These are phyloP conservation scores for Littorina saxatilis DNA, from an alignment of 1,140 invertebrate genomes.

Conservation along the genomic window DNA sequence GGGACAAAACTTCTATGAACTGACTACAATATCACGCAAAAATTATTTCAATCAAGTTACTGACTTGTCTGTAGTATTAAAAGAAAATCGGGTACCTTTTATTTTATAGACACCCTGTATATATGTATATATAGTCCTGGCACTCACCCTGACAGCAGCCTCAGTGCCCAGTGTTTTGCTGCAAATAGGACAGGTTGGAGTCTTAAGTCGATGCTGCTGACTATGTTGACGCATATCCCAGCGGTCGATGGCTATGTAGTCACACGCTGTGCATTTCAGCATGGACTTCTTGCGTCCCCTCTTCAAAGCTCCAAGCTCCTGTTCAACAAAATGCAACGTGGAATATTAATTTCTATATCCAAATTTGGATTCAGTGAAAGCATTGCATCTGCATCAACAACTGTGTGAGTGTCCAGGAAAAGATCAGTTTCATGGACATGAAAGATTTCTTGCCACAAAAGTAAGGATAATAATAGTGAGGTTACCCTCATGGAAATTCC, in stretches of 20 bases:
- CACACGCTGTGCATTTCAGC: constrained; percentile 40
- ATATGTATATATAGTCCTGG: no score
- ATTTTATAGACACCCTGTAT: constrained; percentile 30
- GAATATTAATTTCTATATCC: neutral
- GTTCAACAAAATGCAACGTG: neutral
- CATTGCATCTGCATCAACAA: no score
- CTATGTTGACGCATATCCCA: constrained; percentile 40
- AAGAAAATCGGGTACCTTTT: no score
- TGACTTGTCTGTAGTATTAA: no score
- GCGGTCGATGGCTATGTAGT: constrained; percentile 34
- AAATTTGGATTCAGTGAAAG: neutral
- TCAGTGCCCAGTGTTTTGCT: constrained; percentile 34
- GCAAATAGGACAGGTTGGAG: constrained; percentile 34
- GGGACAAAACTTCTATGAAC: no score
- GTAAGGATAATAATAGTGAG: no score
- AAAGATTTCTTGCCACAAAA: no score
- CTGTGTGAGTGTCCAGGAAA: no score
- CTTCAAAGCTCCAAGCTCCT: neutral
- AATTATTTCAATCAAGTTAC: no score
- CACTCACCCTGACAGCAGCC: constrained; percentile 35
- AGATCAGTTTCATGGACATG: no score
- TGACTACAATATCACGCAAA: no score
- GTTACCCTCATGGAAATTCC: no score
- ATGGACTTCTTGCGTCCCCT: neutral
- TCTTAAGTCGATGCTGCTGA: constrained; percentile 36